phyloP scores from a whole-genome alignment of 2,113 vertebrate species.

The Alouatta palliata region DNA sequence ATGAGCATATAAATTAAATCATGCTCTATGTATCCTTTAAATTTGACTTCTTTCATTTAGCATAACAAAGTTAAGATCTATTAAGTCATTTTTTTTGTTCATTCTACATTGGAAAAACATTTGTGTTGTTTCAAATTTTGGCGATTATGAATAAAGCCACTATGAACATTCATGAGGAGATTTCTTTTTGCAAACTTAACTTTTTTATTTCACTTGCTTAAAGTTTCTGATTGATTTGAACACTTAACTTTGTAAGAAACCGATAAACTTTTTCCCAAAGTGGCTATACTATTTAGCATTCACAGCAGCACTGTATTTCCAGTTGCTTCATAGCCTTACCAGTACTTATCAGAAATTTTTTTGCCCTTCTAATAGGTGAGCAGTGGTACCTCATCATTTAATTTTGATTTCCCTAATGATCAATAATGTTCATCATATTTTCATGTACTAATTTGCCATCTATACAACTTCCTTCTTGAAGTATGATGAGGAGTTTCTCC shows the following conservation, averaged over 20 bases:
- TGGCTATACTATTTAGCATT: background rate
- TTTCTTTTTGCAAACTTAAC: background rate
- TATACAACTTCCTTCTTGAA: background rate
- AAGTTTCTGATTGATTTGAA: background rate
- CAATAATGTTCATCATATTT: background rate
- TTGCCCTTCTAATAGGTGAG: background rate
- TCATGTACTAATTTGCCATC: background rate
- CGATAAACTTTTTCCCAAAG: background rate
- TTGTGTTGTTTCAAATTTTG: too few relatives aligned
- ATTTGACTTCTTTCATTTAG: background rate
- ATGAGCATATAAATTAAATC: background rate
- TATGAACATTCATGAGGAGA: background rate
- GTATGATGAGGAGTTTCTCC: background rate
- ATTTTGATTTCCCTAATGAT: too few relatives aligned
- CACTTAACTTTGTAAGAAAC: background rate
- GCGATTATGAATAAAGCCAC: background rate
- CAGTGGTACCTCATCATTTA: background rate
- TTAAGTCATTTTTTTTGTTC: too few relatives aligned
- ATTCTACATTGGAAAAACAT: too few relatives aligned
- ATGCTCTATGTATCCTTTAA: background rate
- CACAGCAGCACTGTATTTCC: background rate
- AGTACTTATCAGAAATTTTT: background rate
- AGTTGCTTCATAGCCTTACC: background rate
- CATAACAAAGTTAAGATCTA: background rate
- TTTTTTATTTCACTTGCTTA: background rate